phyloP scores from a whole-genome alignment of 37 sponge, comb jelly and placozoan genomes.

The Mnemiopsis leidyi region DNA sequence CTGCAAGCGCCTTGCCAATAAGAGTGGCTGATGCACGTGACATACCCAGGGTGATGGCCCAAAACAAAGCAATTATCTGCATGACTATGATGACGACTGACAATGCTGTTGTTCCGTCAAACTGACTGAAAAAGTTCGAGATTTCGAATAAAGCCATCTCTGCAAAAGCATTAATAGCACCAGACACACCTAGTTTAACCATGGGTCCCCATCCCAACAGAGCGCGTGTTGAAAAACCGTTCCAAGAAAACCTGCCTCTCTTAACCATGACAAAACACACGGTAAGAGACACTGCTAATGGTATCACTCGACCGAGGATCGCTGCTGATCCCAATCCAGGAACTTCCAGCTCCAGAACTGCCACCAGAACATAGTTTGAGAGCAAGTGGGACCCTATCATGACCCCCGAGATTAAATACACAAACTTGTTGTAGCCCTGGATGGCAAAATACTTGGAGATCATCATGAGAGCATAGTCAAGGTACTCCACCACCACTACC shows the following conservation, averaged over 20 bases:
- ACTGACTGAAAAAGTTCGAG: background rate
- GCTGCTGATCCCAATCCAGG: background rate
- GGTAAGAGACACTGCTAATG: background rate
- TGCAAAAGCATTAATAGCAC: background rate
- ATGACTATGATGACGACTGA: background rate
- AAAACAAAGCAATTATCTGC: background rate
- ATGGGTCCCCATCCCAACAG: constrained; percentile 22
- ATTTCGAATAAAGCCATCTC: background rate
- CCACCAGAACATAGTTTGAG: background rate
- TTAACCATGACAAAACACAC: background rate
- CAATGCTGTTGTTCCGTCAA: background rate
- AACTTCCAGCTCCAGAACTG: background rate
- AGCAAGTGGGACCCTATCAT: background rate
- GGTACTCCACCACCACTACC: background rate
- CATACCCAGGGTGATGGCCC: background rate
- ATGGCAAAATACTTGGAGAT: constrained; percentile 30
- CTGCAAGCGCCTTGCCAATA: background rate
- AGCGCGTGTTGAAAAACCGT: background rate
- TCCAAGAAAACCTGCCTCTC: background rate
- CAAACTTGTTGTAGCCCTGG: background rate
- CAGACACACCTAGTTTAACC: background rate
- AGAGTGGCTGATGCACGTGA: background rate
- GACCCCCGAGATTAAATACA: background rate
- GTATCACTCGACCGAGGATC: background rate
- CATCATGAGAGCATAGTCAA: background rate